A percentile compares a stretch with the other conserved stretches of the same genome.
Conservation (phyloP, 2,888 invertebrate species). For the Hydropsyche betteni region DNA sequence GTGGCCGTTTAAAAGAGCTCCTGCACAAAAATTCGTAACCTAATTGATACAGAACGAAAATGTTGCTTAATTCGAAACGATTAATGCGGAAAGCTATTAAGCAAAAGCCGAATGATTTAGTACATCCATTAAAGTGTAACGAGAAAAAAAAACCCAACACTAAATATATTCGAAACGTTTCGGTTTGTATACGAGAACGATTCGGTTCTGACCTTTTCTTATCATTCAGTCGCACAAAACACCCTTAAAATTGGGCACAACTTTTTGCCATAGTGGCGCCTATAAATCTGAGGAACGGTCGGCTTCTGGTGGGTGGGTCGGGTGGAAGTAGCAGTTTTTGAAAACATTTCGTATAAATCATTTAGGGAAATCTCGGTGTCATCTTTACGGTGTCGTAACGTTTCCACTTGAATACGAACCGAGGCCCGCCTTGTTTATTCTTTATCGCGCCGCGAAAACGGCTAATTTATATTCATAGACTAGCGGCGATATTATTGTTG, state of each 20-base stretch:
- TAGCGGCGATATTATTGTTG: too few species aligned
- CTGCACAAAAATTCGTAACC: too few species aligned
- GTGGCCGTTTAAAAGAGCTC: too few species aligned
- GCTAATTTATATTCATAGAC: not conserved
- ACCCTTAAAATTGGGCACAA: slow-evolving; percentile 30
- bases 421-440: slow-evolving; percentile 17
- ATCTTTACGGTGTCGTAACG: slow-evolving; percentile 31
- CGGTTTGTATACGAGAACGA: not conserved
- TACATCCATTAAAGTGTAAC: too few species aligned
- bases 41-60: too few species aligned
- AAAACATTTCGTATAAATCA: slow-evolving; percentile 33
- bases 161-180: too few species aligned
- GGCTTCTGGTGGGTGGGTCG: not conserved
- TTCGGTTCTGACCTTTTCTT: slow-evolving; percentile 29
- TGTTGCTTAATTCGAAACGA: too few species aligned
- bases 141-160: too few species aligned
- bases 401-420: slow-evolving; percentile 22
- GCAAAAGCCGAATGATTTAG: too few species aligned
- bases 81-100: too few species aligned
- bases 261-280: slow-evolving; percentile 16
- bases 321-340: slow-evolving; percentile 23
- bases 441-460: slow-evolving; percentile 7
- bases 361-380: slow-evolving; percentile 34
- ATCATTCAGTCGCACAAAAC: slow-evolving; percentile 29
- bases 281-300: slow-evolving; percentile 1